Percentiles rank a stretch among this genome's conserved stretches.
Evolutionary conservation across 35 echinoderm and acorn worm genomes (phyloP).

Genomic region (Diadema setosum): DNA sequence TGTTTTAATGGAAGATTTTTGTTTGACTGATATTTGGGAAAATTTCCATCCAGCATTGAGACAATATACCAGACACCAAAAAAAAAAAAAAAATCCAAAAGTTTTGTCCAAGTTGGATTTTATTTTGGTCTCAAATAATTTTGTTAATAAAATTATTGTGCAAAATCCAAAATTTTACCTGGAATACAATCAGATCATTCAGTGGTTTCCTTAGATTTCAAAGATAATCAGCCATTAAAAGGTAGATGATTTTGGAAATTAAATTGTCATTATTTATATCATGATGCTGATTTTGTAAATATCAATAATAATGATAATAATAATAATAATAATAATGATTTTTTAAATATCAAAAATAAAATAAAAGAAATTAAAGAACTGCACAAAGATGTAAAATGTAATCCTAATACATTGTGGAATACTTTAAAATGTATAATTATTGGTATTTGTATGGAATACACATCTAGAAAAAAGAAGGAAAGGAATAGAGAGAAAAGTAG

Average conservation of each 20-base stretch:
- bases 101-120: conserved; percentile 4
- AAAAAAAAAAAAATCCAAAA: not conserved
- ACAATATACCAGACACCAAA: not conserved
- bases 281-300: conserved; percentile 24
- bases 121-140: too few species aligned
- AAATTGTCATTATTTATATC: not conserved
- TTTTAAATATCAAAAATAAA: too few species aligned
- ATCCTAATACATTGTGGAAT: conserved; percentile 1
- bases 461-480: not conserved
- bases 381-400: not conserved
- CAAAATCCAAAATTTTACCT: conserved; percentile 16
- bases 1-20: not conserved
- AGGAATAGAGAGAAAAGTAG: not conserved
- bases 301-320: too few species aligned
- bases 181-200: conserved; percentile 27
- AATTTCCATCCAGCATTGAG: not conserved
- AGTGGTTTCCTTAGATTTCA: not conserved
- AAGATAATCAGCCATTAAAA: not conserved
- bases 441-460: not conserved
- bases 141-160: conserved; percentile 27
- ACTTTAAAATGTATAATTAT: not conserved
- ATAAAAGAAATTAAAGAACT: too few species aligned
- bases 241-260: conserved; percentile 18
- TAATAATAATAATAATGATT: too few species aligned
- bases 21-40: not conserved